Conservation (phyloP, 2,113 vertebrate genomes). For the Psammodynastes pulverulentus region DNA sequence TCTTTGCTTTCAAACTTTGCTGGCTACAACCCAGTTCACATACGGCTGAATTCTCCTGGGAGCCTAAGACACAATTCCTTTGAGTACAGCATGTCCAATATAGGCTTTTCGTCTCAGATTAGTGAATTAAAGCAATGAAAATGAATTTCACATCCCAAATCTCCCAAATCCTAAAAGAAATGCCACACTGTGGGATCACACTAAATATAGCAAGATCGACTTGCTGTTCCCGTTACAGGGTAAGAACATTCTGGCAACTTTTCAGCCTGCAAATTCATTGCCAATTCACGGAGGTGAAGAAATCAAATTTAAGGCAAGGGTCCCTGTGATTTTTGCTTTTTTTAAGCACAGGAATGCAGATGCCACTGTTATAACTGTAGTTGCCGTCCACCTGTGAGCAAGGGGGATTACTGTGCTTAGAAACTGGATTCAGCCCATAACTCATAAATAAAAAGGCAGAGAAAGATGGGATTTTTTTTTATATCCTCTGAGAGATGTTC, state of each 20-base stretch:
- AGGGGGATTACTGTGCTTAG: slow-evolving; percentile 56
- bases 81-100: slow-evolving; percentile 57
- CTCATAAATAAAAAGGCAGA: slow-evolving; percentile 40
- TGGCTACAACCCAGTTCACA: neutral
- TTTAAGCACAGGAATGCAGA: slow-evolving; percentile 46
- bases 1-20: slow-evolving; percentile 26
- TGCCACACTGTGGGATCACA: slow-evolving; percentile 48
- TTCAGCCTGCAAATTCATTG: slow-evolving; percentile 59
- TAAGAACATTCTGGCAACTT: slow-evolving; percentile 58
- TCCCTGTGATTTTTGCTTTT: slow-evolving; percentile 46
- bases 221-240: slow-evolving; percentile 60
- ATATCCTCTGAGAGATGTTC: slow-evolving; percentile 32
- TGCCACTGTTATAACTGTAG: slow-evolving; percentile 56
- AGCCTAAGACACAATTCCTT: slow-evolving; percentile 42
- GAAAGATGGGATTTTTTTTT: slow-evolving; percentile 61
- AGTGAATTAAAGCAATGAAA: slow-evolving; percentile 66
- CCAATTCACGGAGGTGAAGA: slow-evolving; percentile 34
- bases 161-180: slow-evolving; percentile 58
- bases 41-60: slow-evolving; percentile 52
- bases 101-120: slow-evolving; percentile 64
- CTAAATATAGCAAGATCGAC: slow-evolving; percentile 62
- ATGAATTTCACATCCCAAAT: slow-evolving; percentile 69
- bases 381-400: slow-evolving; percentile 39
- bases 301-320: slow-evolving; percentile 48
- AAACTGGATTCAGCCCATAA: slow-evolving; percentile 50